Conservation (phyloP, 2,113 vertebrate genomes). For the Brachypodius melanocephalos region DNA sequence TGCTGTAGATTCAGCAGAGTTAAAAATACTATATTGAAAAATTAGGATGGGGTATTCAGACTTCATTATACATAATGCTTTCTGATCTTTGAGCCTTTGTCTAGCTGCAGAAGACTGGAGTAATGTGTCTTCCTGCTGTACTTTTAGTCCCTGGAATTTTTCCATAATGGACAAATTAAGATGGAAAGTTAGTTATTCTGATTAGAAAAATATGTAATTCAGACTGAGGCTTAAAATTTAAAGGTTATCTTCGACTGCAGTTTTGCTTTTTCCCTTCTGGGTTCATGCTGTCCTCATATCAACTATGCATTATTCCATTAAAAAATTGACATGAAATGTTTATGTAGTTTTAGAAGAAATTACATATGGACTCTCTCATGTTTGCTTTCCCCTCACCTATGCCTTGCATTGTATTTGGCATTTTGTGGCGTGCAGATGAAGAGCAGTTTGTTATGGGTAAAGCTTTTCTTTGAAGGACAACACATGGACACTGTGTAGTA, state of each 20-base stretch:
- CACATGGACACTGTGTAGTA: background rate
- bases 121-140: background rate
- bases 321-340: background rate
- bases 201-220: background rate
- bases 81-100: background rate
- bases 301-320: background rate
- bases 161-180: background rate
- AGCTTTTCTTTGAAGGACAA: background rate
- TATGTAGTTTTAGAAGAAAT: background rate
- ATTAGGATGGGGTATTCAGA: background rate
- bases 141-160: background rate
- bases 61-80: background rate
- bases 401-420: background rate
- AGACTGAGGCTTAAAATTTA: background rate
- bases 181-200: background rate
- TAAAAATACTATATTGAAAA: background rate
- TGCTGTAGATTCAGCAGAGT: background rate
- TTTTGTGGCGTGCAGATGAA: background rate
- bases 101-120: background rate
- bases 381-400: background rate
- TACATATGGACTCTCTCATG: background rate
- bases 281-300: background rate
- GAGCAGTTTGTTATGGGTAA: background rate
- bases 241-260: background rate
- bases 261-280: background rate